Conservation (phyloP, 1,140 invertebrate species). For the Theocolax elegans region DNA sequence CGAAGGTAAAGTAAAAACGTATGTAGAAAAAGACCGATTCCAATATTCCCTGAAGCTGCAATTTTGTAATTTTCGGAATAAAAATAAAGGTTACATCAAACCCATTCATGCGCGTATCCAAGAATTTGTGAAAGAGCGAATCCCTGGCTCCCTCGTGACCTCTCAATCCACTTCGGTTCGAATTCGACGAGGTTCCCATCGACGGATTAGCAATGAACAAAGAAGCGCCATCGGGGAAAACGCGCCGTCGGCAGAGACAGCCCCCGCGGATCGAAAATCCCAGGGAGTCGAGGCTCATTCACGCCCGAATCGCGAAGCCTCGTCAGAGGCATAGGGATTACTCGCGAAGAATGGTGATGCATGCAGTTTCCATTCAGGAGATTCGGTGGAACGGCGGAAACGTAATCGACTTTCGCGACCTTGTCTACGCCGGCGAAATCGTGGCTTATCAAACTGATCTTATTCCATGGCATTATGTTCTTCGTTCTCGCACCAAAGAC, state of each 20-base stretch:
- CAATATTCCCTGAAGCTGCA: no score
- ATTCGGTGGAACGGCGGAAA: no score
- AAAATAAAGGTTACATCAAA: no score
- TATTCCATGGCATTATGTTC: neutral
- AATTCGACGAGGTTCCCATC: neutral
- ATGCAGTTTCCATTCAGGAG: no score
- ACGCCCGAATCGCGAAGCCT: neutral
- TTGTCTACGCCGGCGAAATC: conserved; percentile 10
- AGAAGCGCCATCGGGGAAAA: conserved; percentile 10
- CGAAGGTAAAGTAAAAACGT: no score
- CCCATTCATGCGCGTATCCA: no score
- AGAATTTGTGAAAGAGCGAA: neutral
- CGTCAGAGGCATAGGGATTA: conserved; percentile 15
- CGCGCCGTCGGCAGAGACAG: neutral
- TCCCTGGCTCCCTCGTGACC: neutral
- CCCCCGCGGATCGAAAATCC: conserved; percentile 3
- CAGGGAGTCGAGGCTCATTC: neutral
- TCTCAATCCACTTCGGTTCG: neutral
- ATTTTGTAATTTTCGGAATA: no score
- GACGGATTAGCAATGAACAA: neutral
- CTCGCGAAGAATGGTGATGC: conserved; percentile 21
- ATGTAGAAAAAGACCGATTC: no score
- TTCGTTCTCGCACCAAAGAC: neutral
- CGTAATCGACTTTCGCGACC: conserved; percentile 20
- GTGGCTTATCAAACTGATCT: conserved; percentile 6